Percentiles rank a stretch among this genome's conserved stretches.
These are phyloP conservation scores for Epinotia bilunana DNA, from an alignment of 2,888 invertebrate species.

Conservation along the genomic window DNA sequence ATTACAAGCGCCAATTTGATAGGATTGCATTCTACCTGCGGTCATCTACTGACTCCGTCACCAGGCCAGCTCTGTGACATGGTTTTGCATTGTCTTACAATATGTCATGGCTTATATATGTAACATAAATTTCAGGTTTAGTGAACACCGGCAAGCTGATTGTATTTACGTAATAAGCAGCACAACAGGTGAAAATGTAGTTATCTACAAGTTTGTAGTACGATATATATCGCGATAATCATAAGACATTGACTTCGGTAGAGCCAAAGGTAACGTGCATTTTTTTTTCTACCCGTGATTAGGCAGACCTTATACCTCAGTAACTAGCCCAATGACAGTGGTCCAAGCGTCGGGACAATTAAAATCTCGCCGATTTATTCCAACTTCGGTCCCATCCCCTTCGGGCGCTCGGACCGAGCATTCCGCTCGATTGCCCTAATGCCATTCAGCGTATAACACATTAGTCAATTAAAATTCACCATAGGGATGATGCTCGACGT, in stretches of 20 bases:
- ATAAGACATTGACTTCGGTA: no score
- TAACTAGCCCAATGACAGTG: conserved; percentile 1
- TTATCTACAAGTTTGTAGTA: no score
- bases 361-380: conserved; percentile 26
- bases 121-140: neutral
- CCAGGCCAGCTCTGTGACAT: no score
- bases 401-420: conserved; percentile 25
- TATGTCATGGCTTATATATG: neutral
- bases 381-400: conserved; percentile 30
- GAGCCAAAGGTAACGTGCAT: no score
- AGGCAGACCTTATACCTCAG: neutral
- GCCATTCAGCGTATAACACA: conserved; percentile 42
- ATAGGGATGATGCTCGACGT: conserved; percentile 39
- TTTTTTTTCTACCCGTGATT: neutral
- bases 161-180: neutral
- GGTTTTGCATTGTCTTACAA: no score
- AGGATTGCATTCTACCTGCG: neutral
- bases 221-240: no score
- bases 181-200: no score
- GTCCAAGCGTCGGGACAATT: neutral
- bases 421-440: conserved; percentile 44
- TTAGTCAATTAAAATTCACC: conserved; percentile 45
- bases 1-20: neutral
- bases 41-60: neutral
- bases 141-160: neutral